phyloP scores from a whole-genome alignment of 2,113 vertebrate species.

The Neofelis nebulosa region DNA sequence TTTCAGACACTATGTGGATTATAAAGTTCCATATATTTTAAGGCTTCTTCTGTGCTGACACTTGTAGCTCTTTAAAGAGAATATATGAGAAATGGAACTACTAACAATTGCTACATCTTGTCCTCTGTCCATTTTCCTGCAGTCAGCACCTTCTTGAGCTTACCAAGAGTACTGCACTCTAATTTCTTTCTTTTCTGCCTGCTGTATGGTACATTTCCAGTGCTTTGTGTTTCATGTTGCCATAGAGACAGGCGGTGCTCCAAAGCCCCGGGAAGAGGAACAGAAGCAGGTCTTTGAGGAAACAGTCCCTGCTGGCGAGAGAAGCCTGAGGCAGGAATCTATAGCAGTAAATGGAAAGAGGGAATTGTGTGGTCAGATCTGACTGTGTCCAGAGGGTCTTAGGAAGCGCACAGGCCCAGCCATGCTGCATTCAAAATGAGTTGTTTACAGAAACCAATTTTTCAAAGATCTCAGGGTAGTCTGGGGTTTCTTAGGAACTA shows the following conservation, averaged over 20 bases:
- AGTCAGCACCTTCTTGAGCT: conserved; percentile 26
- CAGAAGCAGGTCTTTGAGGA: conserved; percentile 68
- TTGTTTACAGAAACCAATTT: conserved; percentile 60
- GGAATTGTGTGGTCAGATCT: conserved; percentile 41
- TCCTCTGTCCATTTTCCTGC: neutral
- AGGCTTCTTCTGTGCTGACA: neutral
- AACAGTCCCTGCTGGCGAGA: conserved; percentile 60
- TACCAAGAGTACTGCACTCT: conserved; percentile 23
- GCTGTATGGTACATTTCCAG: conserved; percentile 28
- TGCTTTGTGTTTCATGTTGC: conserved; percentile 72
- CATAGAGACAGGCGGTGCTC: conserved; percentile 74
- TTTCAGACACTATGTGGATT: neutral
- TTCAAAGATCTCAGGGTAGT: conserved; percentile 12
- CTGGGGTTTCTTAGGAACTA: conserved; percentile 34
- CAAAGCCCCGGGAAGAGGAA: conserved; percentile 59
- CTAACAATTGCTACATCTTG: neutral
- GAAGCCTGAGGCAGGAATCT: conserved; percentile 68
- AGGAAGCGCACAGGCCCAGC: neutral
- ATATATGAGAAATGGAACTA: neutral
- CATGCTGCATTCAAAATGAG: conserved; percentile 47
- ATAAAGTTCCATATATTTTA: neutral
- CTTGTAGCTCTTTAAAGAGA: neutral
- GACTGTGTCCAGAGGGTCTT: conserved; percentile 22
- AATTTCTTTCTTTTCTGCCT: conserved; percentile 12
- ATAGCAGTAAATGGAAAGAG: conserved; percentile 41